These are phyloP conservation scores for Rhinogobius similis DNA, from an alignment of 2,113 vertebrate genomes.

Conservation along the genomic window DNA sequence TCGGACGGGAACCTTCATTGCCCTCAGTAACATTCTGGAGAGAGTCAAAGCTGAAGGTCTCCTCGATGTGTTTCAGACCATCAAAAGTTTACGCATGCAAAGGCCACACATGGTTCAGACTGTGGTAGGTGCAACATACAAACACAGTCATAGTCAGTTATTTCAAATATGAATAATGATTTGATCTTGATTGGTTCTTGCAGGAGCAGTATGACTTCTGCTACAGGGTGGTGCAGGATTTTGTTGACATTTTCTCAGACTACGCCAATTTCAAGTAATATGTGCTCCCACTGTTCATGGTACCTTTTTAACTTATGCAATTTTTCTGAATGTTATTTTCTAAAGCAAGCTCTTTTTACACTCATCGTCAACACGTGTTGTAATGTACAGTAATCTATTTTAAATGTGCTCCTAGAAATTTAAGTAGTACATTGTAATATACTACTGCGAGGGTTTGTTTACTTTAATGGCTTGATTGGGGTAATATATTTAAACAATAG, in stretches of 20 bases:
- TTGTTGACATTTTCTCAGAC: constrained; percentile 99
- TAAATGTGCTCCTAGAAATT: constrained; percentile 34
- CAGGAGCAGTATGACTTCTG: constrained; percentile 99
- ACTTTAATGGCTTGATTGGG: not conserved
- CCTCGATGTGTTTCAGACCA: constrained; percentile 96
- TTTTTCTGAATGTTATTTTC: constrained; percentile 68
- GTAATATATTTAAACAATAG: constrained; percentile 15
- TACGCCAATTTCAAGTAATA: constrained; percentile 99
- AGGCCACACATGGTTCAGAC: constrained; percentile 99
- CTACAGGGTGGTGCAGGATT: constrained; percentile 99
- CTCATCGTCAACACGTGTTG: constrained; percentile 33
- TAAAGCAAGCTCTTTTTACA: constrained; percentile 63
- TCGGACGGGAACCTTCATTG: constrained; percentile 95
- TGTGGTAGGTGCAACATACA: constrained; percentile 81
- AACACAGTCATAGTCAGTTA: constrained; percentile 19
- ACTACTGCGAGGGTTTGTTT: constrained; percentile 16
- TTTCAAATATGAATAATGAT: constrained; percentile 19
- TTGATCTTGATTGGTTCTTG: constrained; percentile 43
- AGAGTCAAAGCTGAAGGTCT: constrained; percentile 96
- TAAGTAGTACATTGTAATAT: constrained; percentile 25
- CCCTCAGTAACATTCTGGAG: constrained; percentile 97
- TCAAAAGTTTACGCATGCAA: constrained; percentile 97
- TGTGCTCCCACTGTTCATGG: constrained; percentile 63
- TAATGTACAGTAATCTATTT: constrained; percentile 56
- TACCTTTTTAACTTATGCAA: constrained; percentile 50